Evolutionary conservation across 2,888 invertebrate genomes (phyloP), one percentile per base, ranked within the genome.

Genomic region (Sinhomidia bicolor): DNA sequence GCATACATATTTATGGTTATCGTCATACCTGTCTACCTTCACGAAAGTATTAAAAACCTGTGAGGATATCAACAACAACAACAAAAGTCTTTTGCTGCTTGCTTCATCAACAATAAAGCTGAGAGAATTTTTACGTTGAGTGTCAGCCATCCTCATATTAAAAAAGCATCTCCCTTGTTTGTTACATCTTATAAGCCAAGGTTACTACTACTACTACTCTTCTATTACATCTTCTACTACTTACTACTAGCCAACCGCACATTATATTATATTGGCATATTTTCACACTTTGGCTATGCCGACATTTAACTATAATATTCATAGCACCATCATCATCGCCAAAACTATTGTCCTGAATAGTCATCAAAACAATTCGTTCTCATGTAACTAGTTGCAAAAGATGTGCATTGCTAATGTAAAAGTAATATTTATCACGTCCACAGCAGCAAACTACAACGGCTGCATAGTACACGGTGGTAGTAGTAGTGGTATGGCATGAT

Each of bases 221-320:
- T 5, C 36, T 36, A 36, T 7, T 36, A 36, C 36, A 36, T 36
- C 36, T 36, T 36, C 4, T n/a, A n/a, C n/a, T n/a, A n/a, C n/a
- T n/a, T n/a, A n/a, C n/a, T n/a, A n/a, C n/a, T n/a, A n/a, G n/a
- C n/a, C 36, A 36, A 7, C 36, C 36, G 23, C 57, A 82, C 47
- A 76, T 23, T 41, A 84, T 32, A 76, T 23, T 41, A 84, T 85
- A 85, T 68, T 85, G 85, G 85, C 85, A 85, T 85, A 78, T 79
- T 85, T 85, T 85, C 85, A 85, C 85, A 85, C 85, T 85, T 78
- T 84, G 60, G 60, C 20, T 85, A 10, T 65, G 44, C 78, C 36
- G 51, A 51, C 36, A 36, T 36, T 36, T 36, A 41, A 41, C 71
- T 44, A 36, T 65, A n/a, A n/a, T 9, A 41, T 2, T n/a, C 32